phyloP scores from a whole-genome alignment of 2,888 invertebrate genomes.

The Mechanitis messenoides region DNA sequence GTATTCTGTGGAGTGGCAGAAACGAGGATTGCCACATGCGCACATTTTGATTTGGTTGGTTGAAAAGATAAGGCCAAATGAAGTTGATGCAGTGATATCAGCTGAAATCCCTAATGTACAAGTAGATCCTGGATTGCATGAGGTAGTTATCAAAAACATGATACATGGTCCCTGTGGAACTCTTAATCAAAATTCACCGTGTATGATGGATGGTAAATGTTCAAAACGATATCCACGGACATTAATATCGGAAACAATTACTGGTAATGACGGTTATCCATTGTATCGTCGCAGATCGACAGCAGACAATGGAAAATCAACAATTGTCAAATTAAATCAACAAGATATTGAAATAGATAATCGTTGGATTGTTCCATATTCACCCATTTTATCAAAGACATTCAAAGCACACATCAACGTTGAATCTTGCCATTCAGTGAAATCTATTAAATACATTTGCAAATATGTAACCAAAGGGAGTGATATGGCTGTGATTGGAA shows the following conservation, averaged over 20 bases:
- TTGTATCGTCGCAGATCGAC: too few relatives aligned
- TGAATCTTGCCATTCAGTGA: too few relatives aligned
- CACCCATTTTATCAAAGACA: too few relatives aligned
- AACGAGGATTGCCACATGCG: conserved; percentile 29
- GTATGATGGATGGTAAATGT: conserved; percentile 28
- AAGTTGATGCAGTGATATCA: conserved; percentile 29
- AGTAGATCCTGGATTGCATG: conserved; percentile 25
- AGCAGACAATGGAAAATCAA: conserved; percentile 28
- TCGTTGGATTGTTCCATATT: conserved; percentile 24
- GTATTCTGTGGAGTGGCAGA: conserved; percentile 32
- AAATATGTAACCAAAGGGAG: too few relatives aligned
- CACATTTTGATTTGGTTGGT: conserved; percentile 31
- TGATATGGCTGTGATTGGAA: too few relatives aligned
- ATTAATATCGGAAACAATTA: too few relatives aligned
- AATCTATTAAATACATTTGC: too few relatives aligned
- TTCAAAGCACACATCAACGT: too few relatives aligned
- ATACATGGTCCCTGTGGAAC: conserved; percentile 31
- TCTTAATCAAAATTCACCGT: conserved; percentile 23
- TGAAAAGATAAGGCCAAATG: conserved; percentile 29
- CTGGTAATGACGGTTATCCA: too few relatives aligned
- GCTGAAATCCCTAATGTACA: conserved; percentile 29
- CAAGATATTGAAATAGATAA: conserved; percentile 32
- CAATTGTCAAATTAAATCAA: conserved; percentile 29
- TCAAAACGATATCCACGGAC: too few relatives aligned
- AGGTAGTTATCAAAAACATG: conserved; percentile 28